Conservation (phyloP, 53 echinoderm and acorn worm genomes). For the Crossaster papposus region DNA sequence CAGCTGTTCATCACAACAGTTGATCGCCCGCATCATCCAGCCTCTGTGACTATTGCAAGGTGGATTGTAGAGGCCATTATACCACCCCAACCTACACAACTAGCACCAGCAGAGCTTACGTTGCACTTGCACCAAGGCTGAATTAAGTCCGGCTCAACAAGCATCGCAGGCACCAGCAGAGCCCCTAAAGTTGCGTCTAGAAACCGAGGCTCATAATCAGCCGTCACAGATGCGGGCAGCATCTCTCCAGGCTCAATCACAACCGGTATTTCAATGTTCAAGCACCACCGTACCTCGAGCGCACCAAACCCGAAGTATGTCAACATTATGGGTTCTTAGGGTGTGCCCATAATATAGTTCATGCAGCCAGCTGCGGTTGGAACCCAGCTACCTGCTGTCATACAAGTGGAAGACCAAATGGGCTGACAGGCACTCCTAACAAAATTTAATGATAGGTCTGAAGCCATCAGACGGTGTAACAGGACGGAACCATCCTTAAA, state of each 20-base stretch:
- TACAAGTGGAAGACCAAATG: not conserved
- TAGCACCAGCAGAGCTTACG: not conserved
- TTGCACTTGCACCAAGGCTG: not conserved
- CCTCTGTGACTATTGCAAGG: not conserved
- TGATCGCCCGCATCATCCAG: conserved; percentile 31
- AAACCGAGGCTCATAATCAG: not conserved
- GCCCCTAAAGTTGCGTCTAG: not conserved
- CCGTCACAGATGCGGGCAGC: no score
- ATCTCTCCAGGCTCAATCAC: not conserved
- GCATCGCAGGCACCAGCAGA: not conserved
- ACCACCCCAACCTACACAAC: not conserved
- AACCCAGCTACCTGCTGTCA: not conserved
- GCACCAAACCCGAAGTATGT: not conserved
- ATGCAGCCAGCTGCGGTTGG: not conserved
- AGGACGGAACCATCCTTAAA: no score
- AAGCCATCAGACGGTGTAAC: no score
- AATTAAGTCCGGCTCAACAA: not conserved
- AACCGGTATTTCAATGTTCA: no score
- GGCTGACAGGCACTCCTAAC: conserved; percentile 9
- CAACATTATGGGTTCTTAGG: conserved; percentile 1
- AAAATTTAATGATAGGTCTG: no score
- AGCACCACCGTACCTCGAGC: not conserved
- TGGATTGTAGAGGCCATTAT: conserved; percentile 11
- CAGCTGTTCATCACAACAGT: conserved; percentile 33
- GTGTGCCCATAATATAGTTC: not conserved